A percentile compares a stretch with the other conserved stretches of the same genome.
phyloP scores from a whole-genome alignment of 2,113 vertebrate species.

The Zeus faber region DNA sequence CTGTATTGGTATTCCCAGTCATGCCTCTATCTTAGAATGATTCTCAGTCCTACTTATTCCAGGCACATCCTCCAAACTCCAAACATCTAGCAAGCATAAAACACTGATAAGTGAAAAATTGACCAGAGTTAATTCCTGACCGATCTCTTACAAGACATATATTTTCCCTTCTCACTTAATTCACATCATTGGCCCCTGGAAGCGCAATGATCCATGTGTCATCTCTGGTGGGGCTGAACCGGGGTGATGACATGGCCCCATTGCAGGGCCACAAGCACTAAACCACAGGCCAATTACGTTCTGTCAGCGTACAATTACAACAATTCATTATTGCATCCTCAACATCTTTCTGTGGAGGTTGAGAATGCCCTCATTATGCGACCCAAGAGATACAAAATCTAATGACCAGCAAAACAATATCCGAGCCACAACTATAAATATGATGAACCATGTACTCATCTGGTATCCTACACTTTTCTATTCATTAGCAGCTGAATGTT shows the following conservation, averaged over 20 bases:
- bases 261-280: conserved; percentile 13
- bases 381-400: background rate
- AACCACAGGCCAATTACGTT: conserved; percentile 24
- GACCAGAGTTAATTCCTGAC: conserved; percentile 20
- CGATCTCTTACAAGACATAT: background rate
- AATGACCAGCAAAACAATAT: conserved; percentile 6
- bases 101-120: conserved; percentile 49
- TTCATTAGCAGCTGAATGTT: conserved; percentile 10
- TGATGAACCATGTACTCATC: conserved; percentile 3
- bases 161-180: conserved; percentile 11
- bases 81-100: conserved; percentile 66
- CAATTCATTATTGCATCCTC: conserved; percentile 15
- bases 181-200: conserved; percentile 31
- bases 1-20: conserved; percentile 72
- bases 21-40: conserved; percentile 61
- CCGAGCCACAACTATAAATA: conserved; percentile 12
- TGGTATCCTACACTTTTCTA: too few species aligned
- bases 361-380: conserved; percentile 8
- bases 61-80: conserved; percentile 63
- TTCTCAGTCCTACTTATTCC: conserved; percentile 63
- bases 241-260: conserved; percentile 33
- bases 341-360: background rate
- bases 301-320: conserved; percentile 18
- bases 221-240: conserved; percentile 37
- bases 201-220: conserved; percentile 34